These are phyloP conservation scores for Monoplex corrugatus DNA, from an alignment of 2,888 invertebrate species.

Conservation along the genomic window DNA sequence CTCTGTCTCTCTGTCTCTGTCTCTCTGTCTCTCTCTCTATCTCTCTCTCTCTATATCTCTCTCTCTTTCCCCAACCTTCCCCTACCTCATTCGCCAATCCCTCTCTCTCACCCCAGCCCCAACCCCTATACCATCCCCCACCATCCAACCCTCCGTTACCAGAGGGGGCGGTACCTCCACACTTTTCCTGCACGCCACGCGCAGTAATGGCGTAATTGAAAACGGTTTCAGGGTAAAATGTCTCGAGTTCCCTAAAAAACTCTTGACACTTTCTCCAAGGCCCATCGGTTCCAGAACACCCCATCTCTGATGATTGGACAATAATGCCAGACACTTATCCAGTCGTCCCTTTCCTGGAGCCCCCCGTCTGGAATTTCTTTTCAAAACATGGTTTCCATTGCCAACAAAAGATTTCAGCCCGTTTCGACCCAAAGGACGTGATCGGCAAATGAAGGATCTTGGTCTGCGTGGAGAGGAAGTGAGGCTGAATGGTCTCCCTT, in stretches of 20 bases:
- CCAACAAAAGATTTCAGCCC: constrained; percentile 30
- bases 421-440: constrained; percentile 21
- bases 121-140: neutral
- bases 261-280: constrained; percentile 37
- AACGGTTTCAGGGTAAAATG: constrained; percentile 36
- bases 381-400: constrained; percentile 30
- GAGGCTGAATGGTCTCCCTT: neutral
- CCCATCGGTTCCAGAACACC: constrained; percentile 22
- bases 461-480: neutral
- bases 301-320: constrained; percentile 39
- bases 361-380: constrained; percentile 32
- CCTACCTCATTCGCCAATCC: neutral
- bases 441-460: constrained; percentile 40
- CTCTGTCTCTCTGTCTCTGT: neutral
- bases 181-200: constrained; percentile 5
- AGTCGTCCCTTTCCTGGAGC: constrained; percentile 2
- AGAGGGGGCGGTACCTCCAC: constrained; percentile 21
- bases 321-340: constrained; percentile 44
- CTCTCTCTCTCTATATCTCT: neutral
- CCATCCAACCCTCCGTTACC: neutral
- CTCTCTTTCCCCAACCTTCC: neutral
- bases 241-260: neutral
- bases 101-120: neutral
- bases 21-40: neutral
- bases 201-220: constrained; percentile 42